Evolutionary conservation across 2,888 invertebrate genomes (phyloP).

Genomic region (Pycnomerus fuliginosus): DNA sequence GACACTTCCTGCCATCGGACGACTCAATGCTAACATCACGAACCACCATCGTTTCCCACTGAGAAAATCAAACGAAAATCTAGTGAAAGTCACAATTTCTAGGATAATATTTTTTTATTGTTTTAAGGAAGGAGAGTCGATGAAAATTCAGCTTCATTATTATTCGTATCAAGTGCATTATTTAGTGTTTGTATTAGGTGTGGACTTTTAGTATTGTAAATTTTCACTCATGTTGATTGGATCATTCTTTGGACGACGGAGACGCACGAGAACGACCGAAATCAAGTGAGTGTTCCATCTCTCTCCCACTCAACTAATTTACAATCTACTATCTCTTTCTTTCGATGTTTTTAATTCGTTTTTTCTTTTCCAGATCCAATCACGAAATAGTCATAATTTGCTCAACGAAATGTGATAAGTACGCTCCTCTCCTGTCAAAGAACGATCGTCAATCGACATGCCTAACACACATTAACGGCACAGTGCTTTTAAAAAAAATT

Average conservation of each 20-base stretch:
- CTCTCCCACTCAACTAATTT: not conserved
- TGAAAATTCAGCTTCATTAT: slow-evolving; percentile 13
- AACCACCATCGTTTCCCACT: slow-evolving; percentile 26
- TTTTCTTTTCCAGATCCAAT: slow-evolving; percentile 1
- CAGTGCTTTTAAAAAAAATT: slow-evolving; percentile 12
- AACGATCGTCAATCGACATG: slow-evolving; percentile 5
- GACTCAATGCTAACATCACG: slow-evolving; percentile 37
- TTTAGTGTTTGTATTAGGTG: slow-evolving; percentile 6
- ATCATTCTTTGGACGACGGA: slow-evolving; percentile 1
- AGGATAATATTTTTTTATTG: slow-evolving; percentile 17
- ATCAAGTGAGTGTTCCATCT: slow-evolving; percentile 7
- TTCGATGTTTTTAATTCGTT: too few relatives aligned
- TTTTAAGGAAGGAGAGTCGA: too few relatives aligned
- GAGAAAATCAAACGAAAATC: slow-evolving; percentile 19
- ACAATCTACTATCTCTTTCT: too few relatives aligned
- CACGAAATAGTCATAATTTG: slow-evolving; percentile 7
- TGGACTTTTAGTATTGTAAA: not conserved
- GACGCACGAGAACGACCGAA: slow-evolving; percentile 9
- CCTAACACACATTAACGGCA: slow-evolving; percentile 14
- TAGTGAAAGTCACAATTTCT: slow-evolving; percentile 15
- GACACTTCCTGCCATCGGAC: slow-evolving; percentile 40
- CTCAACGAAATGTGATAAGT: slow-evolving; percentile 20
- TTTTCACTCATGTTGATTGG: not conserved
- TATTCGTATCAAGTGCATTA: slow-evolving; percentile 14
- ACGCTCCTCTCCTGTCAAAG: not conserved